A percentile compares a stretch with the other conserved stretches of the same genome.
These are phyloP conservation scores for Dicycla oo DNA, from an alignment of 2,888 invertebrate genomes.

Conservation along the genomic window DNA sequence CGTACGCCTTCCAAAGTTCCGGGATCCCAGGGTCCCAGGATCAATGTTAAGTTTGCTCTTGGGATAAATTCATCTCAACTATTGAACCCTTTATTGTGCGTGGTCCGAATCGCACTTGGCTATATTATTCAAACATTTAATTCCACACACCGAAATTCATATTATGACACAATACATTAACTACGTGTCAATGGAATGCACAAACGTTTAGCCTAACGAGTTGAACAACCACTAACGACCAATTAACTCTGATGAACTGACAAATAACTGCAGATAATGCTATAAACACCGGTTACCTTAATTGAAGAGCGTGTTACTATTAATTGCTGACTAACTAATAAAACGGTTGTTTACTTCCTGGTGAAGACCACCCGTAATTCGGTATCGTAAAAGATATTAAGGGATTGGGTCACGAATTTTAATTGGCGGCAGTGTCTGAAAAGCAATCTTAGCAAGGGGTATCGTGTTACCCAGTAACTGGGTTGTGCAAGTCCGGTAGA, in stretches of 20 bases:
- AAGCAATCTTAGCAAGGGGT: neutral
- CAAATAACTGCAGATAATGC: slow-evolving; percentile 51
- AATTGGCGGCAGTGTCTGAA: neutral
- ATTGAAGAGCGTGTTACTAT: slow-evolving; percentile 24
- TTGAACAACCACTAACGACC: slow-evolving; percentile 18
- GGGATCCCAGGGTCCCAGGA: too few relatives aligned
- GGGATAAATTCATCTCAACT: too few relatives aligned
- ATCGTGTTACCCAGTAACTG: too few relatives aligned
- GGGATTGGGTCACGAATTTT: neutral
- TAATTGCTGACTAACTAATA: slow-evolving; percentile 21
- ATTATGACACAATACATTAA: neutral
- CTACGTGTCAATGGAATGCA: slow-evolving; percentile 46
- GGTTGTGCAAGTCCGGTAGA: too few relatives aligned
- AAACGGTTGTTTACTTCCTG: slow-evolving; percentile 16
- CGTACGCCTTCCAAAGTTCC: too few relatives aligned
- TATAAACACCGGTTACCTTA: slow-evolving; percentile 43
- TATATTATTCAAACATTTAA: neutral
- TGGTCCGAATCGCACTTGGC: too few relatives aligned
- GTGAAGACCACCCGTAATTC: slow-evolving; percentile 6
- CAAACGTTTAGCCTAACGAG: slow-evolving; percentile 42
- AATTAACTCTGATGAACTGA: slow-evolving; percentile 45
- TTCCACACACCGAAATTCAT: neutral
- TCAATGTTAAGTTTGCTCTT: too few relatives aligned
- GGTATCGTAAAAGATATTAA: neutral
- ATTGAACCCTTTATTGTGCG: too few relatives aligned